Percentiles rank a stretch among this genome's conserved stretches.
These are phyloP conservation scores for Agrilus cyanescens DNA, from an alignment of 2,888 invertebrate species.

Conservation along the genomic window DNA sequence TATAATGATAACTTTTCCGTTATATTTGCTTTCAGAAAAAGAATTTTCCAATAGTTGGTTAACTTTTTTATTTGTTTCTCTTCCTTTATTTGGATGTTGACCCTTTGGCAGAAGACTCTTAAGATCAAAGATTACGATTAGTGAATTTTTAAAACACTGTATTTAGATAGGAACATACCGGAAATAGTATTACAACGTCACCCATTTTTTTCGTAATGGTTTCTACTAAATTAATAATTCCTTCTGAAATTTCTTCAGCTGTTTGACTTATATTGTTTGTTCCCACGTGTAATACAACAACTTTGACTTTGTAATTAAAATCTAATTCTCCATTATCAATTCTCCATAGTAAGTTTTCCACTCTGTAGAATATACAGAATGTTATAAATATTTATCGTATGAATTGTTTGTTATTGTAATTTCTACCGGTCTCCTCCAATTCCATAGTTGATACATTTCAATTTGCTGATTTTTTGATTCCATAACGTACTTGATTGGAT, in stretches of 20 bases:
- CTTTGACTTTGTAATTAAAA: constrained; percentile 52
- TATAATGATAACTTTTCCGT: constrained; percentile 28
- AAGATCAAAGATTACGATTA: neutral
- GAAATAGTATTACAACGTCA: constrained; percentile 40
- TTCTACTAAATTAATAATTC: constrained; percentile 47
- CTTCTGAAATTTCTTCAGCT: constrained; percentile 48
- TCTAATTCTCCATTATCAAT: constrained; percentile 56
- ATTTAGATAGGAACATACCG: constrained; percentile 36
- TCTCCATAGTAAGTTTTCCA: constrained; percentile 58
- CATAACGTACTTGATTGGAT: constrained; percentile 49
- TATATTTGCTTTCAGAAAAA: too few species aligned
- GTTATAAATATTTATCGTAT: neutral
- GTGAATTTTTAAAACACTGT: neutral
- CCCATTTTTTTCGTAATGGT: constrained; percentile 44
- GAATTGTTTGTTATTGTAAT: neutral
- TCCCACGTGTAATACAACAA: constrained; percentile 51
- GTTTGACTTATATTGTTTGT: constrained; percentile 53
- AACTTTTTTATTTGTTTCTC: neutral
- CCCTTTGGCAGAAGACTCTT: neutral
- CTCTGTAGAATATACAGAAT: constrained; percentile 26
- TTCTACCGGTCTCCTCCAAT: constrained; percentile 49
- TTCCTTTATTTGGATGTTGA: neutral
- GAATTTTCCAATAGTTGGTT: neutral
- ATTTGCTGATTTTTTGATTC: constrained; percentile 50
- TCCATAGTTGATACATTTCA: constrained; percentile 61